Evolutionary conservation across 1,140 invertebrate species (phyloP).

Genomic region (Macrosteles quadrilineatus): DNA sequence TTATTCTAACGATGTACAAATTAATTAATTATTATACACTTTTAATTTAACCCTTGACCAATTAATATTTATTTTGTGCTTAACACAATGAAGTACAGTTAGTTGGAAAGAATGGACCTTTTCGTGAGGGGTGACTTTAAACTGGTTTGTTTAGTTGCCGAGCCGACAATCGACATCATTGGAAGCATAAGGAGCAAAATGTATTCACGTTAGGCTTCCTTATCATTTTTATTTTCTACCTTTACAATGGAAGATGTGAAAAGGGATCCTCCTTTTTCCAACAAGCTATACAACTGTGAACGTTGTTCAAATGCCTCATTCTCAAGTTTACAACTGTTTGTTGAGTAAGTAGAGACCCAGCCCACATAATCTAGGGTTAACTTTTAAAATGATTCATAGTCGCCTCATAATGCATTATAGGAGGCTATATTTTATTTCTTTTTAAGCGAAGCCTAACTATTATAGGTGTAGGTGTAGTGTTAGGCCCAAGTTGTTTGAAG

Average conservation of each 20-base stretch:
- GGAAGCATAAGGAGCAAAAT: too few species aligned
- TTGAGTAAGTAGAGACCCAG: background rate
- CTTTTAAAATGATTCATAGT: background rate
- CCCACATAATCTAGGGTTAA: background rate
- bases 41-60: too few species aligned
- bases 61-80: too few species aligned
- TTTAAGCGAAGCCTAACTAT: background rate
- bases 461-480: background rate
- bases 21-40: too few species aligned
- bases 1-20: too few species aligned
- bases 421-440: background rate
- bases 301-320: conserved; percentile 5
- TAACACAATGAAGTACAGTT: too few species aligned
- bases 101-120: too few species aligned
- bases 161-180: too few species aligned
- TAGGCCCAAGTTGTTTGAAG: background rate
- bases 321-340: conserved; percentile 8
- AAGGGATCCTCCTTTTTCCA: background rate
- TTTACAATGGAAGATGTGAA: conserved; percentile 1
- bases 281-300: conserved; percentile 3
- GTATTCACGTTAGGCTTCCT: too few species aligned
- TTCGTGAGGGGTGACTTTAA: too few species aligned
- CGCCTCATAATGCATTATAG: background rate
- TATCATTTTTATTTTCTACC: too few species aligned
- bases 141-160: too few species aligned